Base-by-base conservation (phyloP, 2,888 invertebrate species). In the Suillia variegata region DNA sequence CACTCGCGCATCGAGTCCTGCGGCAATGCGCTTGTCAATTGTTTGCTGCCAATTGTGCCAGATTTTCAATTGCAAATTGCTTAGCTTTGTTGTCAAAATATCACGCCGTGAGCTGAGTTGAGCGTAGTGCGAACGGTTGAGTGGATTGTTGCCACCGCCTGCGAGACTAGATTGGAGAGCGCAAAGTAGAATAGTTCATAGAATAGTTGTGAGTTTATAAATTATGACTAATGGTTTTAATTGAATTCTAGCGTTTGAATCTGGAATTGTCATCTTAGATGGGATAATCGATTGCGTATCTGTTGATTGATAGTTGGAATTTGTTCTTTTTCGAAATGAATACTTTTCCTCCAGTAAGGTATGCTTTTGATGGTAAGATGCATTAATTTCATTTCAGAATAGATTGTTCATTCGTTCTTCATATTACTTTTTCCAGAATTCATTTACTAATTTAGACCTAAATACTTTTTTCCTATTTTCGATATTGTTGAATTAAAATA, bases 41-140 rank as follows among this genome's bases (percentile, higher is more conserved):
- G 82, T 77, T 24, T 76, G 74, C 38, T 80, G 80, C 88, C 88
- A 88, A 55, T 83, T 80, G 15, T 79, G 75, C 76, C 84, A 85
- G 50, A 85, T 79, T 54, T 83, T 76, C 15, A 82, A 71, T 69
- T 86, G 83, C 70, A 85, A 83, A 56, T 81, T 77, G 58, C 77
- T 77, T 22, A 88, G 75, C 54, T 78, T 79, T 49, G 78, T 78
- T 62, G 74, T 78, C 54, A 78, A 64, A 60, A 76, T 70, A 55
- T 78, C 70, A 47, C 79, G 76, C 21, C 79, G 71, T 2, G 67
- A 64, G 17, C 67, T 66, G 56, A 79, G 62, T 0, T 69, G 65
- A 47, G 63, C 59, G 70, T 74, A 78, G 33, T 61, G 48, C 1
- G 50, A 18, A 0, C 69, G 70, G n/a, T n/a, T n/a, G 51, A 71